Base-by-base conservation (phyloP, 2,888 invertebrate genomes). In the Osmoderma eremita region DNA sequence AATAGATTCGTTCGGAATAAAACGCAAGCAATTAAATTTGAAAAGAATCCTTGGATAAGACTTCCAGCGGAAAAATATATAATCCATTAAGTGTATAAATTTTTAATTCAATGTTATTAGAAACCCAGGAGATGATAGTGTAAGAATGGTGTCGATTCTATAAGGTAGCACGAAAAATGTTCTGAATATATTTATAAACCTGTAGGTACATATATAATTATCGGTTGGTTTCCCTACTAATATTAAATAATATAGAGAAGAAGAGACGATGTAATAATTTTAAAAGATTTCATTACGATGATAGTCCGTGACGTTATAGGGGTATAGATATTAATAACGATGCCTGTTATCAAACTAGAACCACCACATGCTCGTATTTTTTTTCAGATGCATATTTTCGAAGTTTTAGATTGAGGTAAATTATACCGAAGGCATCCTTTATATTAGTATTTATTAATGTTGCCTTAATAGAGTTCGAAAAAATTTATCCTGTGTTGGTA, bases 21-120 rank as follows among this genome's bases (percentile, higher is more conserved):
- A 30, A 39, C 20, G 22, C 13, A 56, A 30, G 17, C 45, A 61
- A 45, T 61, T 48, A 61, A 45, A 61, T 15, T 6, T 10, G 36
- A 45, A 45, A 15, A 13, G 18, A 6, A 51, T n/a, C 30, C n/a
- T 30, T 51, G n/a, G 13, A 68, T 63, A 70, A 67, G 63, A 69
- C 53, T 63, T 66, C 42, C 49, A 49, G 64, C 64, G 71, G 70
- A 70, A 71, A 72, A 67, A 67, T 69, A 66, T 69, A 70, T 70
- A 71, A 69, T 70, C 68, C 69, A 45, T 15, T 17, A 15, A 13
- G 13, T 17, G 36, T 53, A 36, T 17, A 38, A 48, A 15, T 13
- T 67, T 72, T 70, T 76, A 77, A 77, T 77, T 77, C 77, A 75
- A 75, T 76, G 75, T 78, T 75, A 78, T 78, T 78, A 78, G 76